Evolutionary conservation across 2,888 invertebrate species (phyloP), one percentile per base, ranked within the genome.

Genomic region (Drosophila mayaguana): DNA sequence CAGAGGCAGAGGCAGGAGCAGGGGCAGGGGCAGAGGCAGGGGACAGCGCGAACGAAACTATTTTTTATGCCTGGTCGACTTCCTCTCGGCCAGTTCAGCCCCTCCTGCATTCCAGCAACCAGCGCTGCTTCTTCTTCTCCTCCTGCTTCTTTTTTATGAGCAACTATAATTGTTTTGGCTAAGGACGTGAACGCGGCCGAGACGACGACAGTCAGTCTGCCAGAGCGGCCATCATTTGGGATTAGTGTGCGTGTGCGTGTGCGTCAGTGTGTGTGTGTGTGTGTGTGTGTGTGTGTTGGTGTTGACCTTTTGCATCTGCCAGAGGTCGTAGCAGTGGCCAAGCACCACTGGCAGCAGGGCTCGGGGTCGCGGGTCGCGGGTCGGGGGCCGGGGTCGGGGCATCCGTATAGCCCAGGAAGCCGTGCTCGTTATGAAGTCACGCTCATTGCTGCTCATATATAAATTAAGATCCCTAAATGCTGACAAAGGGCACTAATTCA

Each of bases 401-500:
- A 43, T 64, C 62, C 63, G 65, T 40, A 61, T 48, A 43, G 50
- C 48, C 64, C 67, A 81, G 81, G 86, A 78, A 83, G 63, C 85
- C 89, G 79, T 89, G 83, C 88, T 85, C 81, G 83, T 85, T 88
- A 89, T 79, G 75, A 72, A 78, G 89, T 88, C 89, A 87, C 88
- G 86, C 89, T 86, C 75, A 78, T 83, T 82, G 74, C 83, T 59
- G 67, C 67, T 65, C 63, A 66, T 75, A 83, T 83, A 87, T 89
- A 87, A 87, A 85, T 87, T 89, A 85, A 87, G 88, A 87, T 87
- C 87, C 90, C 90, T 88, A 85, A 87, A 87, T 69, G 86, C 86
- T 88, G 81, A 89, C 90, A 89, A 88, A 89, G 88, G 87, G 72
- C 90, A 81, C 85, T 89, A 87, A 88, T 87, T 89, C 88, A 88